Evolutionary conservation across 2,888 invertebrate species (phyloP).

Genomic region (Pristionchus mayeri): DNA sequence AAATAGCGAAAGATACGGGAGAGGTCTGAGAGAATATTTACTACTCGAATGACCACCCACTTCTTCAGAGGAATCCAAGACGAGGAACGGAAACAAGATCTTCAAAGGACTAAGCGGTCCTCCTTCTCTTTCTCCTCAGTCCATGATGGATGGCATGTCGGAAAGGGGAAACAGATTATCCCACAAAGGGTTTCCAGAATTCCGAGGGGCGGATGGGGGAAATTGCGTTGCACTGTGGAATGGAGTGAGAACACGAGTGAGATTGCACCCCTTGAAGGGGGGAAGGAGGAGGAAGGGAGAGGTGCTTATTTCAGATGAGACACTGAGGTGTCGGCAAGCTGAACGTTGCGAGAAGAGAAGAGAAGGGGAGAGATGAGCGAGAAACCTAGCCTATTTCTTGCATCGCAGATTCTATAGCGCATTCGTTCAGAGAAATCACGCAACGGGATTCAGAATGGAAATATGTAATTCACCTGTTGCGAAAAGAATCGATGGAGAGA

Average conservation of each 20-base stretch:
- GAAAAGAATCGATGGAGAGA: background rate
- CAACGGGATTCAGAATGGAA: background rate
- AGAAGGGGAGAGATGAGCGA: background rate
- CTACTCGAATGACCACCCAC: background rate
- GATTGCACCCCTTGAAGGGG: slow-evolving; percentile 8
- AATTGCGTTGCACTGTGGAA: slow-evolving; percentile 8
- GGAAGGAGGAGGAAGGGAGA: background rate
- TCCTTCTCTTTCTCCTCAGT: background rate
- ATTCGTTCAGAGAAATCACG: background rate
- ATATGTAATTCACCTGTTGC: background rate
- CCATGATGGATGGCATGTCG: background rate
- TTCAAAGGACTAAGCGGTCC: slow-evolving; percentile 25
- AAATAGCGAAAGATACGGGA: background rate
- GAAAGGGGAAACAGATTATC: slow-evolving; percentile 20
- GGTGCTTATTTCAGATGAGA: slow-evolving; percentile 18
- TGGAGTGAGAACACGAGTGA: slow-evolving; percentile 12
- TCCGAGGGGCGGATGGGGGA: background rate
- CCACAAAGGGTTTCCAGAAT: background rate
- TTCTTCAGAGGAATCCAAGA: background rate
- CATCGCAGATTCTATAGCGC: slow-evolving; percentile 2
- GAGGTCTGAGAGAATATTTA: background rate
- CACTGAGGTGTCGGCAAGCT: background rate
- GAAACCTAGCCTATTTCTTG: slow-evolving; percentile 27
- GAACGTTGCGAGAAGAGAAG: slow-evolving; percentile 19
- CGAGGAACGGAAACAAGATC: slow-evolving; percentile 15